These are phyloP conservation scores for Calameuta filiformis DNA, from an alignment of 2,888 invertebrate genomes.

Conservation along the genomic window DNA sequence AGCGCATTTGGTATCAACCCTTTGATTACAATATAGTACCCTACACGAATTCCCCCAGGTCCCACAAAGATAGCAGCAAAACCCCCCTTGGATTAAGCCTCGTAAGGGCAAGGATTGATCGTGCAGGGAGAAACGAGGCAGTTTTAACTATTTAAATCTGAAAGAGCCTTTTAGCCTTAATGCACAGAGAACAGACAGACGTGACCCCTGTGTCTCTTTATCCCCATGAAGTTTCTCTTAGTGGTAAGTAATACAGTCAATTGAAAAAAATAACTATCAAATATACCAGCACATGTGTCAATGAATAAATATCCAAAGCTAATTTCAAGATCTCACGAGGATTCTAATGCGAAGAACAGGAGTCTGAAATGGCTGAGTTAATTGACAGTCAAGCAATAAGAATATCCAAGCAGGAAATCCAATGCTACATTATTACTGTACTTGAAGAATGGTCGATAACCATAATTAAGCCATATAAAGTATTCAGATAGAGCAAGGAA, in stretches of 20 bases:
- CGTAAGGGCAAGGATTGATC: constrained; percentile 21
- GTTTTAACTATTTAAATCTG: not conserved
- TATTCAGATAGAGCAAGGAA: not conserved
- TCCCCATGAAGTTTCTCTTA: not conserved
- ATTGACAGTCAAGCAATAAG: not conserved
- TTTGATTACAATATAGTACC: constrained; percentile 32
- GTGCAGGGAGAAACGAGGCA: not conserved
- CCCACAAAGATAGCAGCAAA: not conserved
- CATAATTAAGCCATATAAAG: not conserved
- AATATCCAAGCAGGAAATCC: not conserved
- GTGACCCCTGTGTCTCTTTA: not conserved
- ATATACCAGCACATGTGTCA: not conserved
- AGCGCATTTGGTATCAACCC: constrained; percentile 29
- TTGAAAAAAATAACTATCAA: not conserved
- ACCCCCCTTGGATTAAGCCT: constrained; percentile 5
- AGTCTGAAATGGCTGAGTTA: not conserved
- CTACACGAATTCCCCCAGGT: constrained; percentile 2
- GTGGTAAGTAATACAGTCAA: not conserved
- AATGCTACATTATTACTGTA: not conserved
- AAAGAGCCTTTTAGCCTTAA: not conserved
- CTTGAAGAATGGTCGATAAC: not conserved
- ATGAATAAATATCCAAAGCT: not conserved
- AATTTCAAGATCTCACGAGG: not conserved
- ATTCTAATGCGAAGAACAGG: not conserved
- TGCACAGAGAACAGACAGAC: not conserved